Evolutionary conservation across 2,797 vertebrate species (phyloP).

Genomic region (Discoglossus pictus): DNA sequence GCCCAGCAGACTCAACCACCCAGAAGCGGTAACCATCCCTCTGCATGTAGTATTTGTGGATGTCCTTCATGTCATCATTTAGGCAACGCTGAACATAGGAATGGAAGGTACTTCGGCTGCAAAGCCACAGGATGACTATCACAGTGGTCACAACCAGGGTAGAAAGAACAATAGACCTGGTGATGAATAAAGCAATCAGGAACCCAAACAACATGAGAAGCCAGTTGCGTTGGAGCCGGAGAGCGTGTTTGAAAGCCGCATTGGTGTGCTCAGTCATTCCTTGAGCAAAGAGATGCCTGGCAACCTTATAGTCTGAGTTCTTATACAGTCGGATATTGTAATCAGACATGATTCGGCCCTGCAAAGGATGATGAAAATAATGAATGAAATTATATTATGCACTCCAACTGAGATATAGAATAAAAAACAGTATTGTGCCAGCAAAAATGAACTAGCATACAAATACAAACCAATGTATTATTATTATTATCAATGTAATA

Average conservation of each 20-base stretch:
- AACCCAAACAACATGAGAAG: conserved; percentile 8
- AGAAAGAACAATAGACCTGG: conserved; percentile 31
- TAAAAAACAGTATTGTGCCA: too few relatives aligned
- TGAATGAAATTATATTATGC: too few relatives aligned
- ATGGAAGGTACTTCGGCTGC: not conserved
- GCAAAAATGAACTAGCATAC: too few relatives aligned
- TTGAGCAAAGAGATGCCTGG: conserved; percentile 67
- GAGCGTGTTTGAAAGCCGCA: conserved; percentile 61
- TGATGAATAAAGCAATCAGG: not conserved
- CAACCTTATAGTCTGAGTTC: conserved; percentile 59
- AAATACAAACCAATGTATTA: too few relatives aligned
- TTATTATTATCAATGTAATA: too few relatives aligned
- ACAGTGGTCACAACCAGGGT: not conserved
- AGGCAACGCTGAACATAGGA: not conserved
- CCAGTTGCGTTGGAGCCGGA: conserved; percentile 57
- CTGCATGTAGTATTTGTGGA: conserved; percentile 56
- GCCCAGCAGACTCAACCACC: conserved; percentile 58
- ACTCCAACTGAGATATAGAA: too few relatives aligned
- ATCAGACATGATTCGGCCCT: conserved; percentile 32
- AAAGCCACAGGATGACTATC: conserved; percentile 4
- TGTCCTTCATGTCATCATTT: conserved; percentile 59
- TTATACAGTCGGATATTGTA: conserved; percentile 67
- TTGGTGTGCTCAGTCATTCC: conserved; percentile 71
- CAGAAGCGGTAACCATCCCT: conserved; percentile 58
- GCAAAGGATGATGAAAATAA: too few relatives aligned